Evolutionary conservation across 2,797 vertebrate genomes (phyloP).

Genomic region (Syndactyla subalaris): DNA sequence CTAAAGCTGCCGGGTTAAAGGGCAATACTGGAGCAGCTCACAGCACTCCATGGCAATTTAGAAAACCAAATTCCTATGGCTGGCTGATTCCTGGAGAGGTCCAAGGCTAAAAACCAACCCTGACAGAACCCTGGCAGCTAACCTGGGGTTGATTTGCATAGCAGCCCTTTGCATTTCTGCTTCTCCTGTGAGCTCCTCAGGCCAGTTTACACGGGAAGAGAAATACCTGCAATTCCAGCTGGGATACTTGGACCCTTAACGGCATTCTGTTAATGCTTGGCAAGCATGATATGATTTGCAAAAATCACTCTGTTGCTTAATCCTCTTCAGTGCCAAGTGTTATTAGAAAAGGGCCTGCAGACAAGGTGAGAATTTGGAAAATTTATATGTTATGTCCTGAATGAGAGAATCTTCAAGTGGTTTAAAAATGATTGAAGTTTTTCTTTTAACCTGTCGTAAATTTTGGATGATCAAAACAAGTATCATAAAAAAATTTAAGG

Average conservation of each 20-base stretch:
- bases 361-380: not conserved
- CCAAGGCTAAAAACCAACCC: not conserved
- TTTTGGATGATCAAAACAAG: not conserved
- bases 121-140: not conserved
- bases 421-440: not conserved
- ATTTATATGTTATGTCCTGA: not conserved
- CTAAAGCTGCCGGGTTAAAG: not conserved
- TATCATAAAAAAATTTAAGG: not conserved
- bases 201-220: not conserved
- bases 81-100: not conserved
- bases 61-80: not conserved
- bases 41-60: not conserved
- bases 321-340: not conserved
- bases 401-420: not conserved
- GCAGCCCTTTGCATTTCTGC: not conserved
- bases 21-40: not conserved
- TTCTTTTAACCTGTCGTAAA: not conserved
- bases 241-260: not conserved
- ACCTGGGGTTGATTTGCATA: not conserved
- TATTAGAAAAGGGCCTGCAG: not conserved
- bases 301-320: constrained; percentile 32
- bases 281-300: not conserved
- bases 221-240: not conserved
- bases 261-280: not conserved
- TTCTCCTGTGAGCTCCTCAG: not conserved